A percentile compares a stretch with the other conserved stretches of the same genome.
Conservation (phyloP, 64 coral and sea anemone genomes). For the Stichodactyla helianthus region DNA sequence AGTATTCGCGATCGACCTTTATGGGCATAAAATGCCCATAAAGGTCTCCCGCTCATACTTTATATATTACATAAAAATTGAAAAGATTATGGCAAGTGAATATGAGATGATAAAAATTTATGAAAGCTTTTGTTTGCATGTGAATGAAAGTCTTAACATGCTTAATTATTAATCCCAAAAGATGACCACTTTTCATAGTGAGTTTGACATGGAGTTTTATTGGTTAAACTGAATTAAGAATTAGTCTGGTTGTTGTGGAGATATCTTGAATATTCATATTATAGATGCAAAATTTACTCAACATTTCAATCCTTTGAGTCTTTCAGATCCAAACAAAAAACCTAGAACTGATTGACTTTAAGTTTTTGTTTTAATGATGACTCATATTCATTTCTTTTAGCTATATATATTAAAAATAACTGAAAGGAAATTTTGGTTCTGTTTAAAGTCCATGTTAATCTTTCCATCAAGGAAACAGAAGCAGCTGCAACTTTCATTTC, state of each 20-base stretch:
- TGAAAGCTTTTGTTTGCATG: neutral
- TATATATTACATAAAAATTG: no score
- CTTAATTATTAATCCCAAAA: neutral
- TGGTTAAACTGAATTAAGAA: neutral
- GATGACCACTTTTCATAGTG: neutral
- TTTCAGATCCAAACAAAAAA: no score
- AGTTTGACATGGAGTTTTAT: neutral
- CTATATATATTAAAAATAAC: no score
- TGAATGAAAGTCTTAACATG: neutral
- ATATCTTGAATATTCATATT: neutral
- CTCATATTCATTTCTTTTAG: no score
- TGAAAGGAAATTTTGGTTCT: neutral
- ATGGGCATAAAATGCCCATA: no score
- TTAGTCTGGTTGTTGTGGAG: neutral
- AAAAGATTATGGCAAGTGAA: neutral
- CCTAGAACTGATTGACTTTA: no score
- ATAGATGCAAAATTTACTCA: no score
- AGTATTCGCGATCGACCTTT: no score
- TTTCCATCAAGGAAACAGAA: neutral
- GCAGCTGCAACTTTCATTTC: neutral
- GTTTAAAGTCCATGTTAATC: neutral
- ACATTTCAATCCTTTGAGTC: no score
- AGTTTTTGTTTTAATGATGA: no score
- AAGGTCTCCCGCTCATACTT: no score
- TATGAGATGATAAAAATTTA: neutral